phyloP scores from a whole-genome alignment of 2,888 invertebrate species.

The Chromoteleia sp. region DNA sequence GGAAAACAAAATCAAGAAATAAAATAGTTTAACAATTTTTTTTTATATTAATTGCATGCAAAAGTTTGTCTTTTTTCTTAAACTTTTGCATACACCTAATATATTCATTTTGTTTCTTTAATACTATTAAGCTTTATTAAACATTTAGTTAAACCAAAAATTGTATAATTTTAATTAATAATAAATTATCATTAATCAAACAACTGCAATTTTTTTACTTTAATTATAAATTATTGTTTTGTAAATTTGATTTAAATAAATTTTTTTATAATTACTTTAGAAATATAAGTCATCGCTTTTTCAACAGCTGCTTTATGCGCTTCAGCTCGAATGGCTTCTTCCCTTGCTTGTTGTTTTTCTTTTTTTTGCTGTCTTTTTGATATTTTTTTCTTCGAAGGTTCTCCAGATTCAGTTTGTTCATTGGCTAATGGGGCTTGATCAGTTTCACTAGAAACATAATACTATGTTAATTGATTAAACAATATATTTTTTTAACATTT shows the following conservation, averaged over 20 bases:
- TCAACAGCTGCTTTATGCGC: constrained; percentile 86
- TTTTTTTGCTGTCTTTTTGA: constrained; percentile 31
- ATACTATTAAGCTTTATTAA: too few relatives aligned
- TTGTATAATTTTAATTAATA: too few relatives aligned
- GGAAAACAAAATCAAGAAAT: too few relatives aligned
- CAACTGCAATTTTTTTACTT: not conserved
- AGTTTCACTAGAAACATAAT: not conserved
- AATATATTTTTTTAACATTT: not conserved
- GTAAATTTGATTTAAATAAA: not conserved
- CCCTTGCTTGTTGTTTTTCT: constrained; percentile 3
- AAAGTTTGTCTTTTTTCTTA: too few relatives aligned
- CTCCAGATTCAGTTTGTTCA: constrained; percentile 6
- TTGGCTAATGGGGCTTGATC: not conserved
- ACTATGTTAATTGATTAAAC: not conserved
- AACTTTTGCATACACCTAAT: too few relatives aligned
- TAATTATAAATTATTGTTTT: not conserved
- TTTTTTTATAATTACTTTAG: constrained; percentile 78
- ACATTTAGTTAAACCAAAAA: too few relatives aligned
- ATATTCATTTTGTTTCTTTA: too few relatives aligned
- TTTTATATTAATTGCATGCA: too few relatives aligned
- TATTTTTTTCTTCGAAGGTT: constrained; percentile 8
- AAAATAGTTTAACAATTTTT: too few relatives aligned
- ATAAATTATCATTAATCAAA: too few relatives aligned
- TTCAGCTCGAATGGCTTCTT: constrained; percentile 73
- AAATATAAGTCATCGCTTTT: constrained; percentile 89